Conservation (phyloP, 2,888 invertebrate genomes). For the Lumbricus terrestris region DNA sequence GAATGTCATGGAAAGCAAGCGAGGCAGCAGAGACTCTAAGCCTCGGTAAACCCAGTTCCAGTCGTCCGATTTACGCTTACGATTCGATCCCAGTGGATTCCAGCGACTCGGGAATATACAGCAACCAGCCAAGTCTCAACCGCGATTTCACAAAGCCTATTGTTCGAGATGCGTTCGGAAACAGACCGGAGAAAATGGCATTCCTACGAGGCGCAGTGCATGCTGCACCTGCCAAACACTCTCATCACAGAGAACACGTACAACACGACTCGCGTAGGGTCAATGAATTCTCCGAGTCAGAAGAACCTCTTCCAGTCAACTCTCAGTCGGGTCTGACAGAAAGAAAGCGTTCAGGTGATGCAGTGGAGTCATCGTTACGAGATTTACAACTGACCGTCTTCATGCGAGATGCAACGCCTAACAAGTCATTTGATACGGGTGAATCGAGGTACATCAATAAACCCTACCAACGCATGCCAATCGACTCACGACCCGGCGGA, state of each 20-base stretch:
- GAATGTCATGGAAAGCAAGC: not conserved
- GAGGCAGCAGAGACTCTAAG: not conserved
- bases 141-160: not conserved
- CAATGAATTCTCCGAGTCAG: not conserved
- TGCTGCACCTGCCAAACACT: not conserved
- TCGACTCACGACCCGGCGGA: not conserved
- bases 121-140: not conserved
- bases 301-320: not conserved
- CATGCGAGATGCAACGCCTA: not conserved
- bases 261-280: not conserved
- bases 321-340: not conserved
- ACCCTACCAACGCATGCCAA: not conserved
- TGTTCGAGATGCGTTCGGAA: not conserved
- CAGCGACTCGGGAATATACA: not conserved
- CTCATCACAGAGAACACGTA: too few relatives aligned
- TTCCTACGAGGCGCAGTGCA: not conserved
- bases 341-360: not conserved
- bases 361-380: not conserved
- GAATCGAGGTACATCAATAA: not conserved
- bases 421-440: not conserved
- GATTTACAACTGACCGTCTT: not conserved
- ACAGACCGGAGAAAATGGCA: not conserved
- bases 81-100: not conserved
- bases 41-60: not conserved
- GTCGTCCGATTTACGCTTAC: not conserved